Base-by-base conservation (phyloP, 2,888 invertebrate genomes). In the Caenorhabditis sp. region DNA sequence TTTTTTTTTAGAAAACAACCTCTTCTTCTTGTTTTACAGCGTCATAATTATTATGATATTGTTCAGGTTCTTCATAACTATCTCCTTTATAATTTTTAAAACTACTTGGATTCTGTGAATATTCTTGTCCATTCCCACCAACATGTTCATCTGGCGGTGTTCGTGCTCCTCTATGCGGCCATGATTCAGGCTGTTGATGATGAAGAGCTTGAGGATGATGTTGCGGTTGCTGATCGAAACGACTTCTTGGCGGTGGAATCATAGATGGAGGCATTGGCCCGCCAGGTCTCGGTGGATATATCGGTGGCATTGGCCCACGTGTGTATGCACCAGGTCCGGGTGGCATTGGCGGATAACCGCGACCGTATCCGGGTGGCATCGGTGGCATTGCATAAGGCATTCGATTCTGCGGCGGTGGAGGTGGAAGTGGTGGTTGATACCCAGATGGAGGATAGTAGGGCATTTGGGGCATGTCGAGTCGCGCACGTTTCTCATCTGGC, bases 331-430 rank as follows among this genome's bases (percentile, higher is more conserved):
- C 51, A 24, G 62, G 53, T 51, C 27, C n/a, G 23, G 53, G 62
- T n/a, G 77, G 81, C 87, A 88, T 87, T 24, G 84, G 85, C 36
- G 85, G 86, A 73, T 83, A 81, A 59, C 82, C 81, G 31, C 58
- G 26, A 19, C 62, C 62, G 31, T 10, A 23, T 17, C 27, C 63
- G 12, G 69, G 37, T 61, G 81, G 79, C 69, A 78, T 76, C 31
- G 81, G 76, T 5, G 81, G 78, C 73, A 76, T 73, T 50, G 58
- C 63, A 51, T 43, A 63, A 14, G 43, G 14, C 43, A 43, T 43
- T 43, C 43, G 43, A 43, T 43, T 43, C 14, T 43, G 43, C 31
- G 37, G 36, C 31, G 75, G 66, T 43, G 66, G 58, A 49, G 66
- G 71, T 27, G 68, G 66, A 51, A 68, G 68, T n/a, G 78, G 76